Percentiles rank a stretch among this genome's conserved stretches.
Evolutionary conservation across 2,113 vertebrate genomes (phyloP).

Genomic region (Ictalurus furcatus): DNA sequence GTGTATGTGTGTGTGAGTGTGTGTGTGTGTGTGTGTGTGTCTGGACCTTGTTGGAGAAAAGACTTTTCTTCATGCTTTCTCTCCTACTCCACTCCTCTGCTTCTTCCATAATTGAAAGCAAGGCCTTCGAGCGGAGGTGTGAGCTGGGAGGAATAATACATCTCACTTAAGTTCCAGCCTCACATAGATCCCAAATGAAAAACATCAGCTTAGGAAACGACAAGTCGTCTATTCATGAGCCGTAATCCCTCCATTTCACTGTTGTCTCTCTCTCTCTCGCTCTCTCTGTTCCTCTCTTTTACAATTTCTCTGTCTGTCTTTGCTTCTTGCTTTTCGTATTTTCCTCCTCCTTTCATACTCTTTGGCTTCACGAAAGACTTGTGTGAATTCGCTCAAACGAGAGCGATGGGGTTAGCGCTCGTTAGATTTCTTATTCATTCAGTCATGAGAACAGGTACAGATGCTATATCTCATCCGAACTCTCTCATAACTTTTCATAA

Average conservation of each 20-base stretch:
- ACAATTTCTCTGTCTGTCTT: neutral
- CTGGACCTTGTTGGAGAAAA: neutral
- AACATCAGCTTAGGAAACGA: neutral
- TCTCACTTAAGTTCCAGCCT: constrained; percentile 23
- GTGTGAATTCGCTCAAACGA: neutral
- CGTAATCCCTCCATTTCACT: neutral
- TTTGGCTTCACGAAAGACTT: neutral
- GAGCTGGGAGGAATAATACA: constrained; percentile 12
- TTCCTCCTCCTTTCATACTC: neutral
- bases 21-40: neutral
- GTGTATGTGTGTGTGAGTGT: neutral
- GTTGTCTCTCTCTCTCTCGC: too few relatives aligned
- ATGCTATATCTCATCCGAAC: neutral
- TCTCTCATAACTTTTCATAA: neutral
- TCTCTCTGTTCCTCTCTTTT: neutral
- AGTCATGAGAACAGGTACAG: neutral
- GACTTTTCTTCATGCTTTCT: constrained; percentile 8
- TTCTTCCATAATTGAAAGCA: constrained; percentile 19
- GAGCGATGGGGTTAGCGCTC: neutral
- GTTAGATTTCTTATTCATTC: neutral
- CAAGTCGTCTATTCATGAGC: neutral
- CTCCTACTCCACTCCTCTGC: neutral
- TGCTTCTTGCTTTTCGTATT: neutral
- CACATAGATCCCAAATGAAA: constrained; percentile 11
- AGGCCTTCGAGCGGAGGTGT: constrained; percentile 8